Base-by-base conservation (phyloP, 2,113 vertebrate genomes). In the Crotalus horridus region DNA sequence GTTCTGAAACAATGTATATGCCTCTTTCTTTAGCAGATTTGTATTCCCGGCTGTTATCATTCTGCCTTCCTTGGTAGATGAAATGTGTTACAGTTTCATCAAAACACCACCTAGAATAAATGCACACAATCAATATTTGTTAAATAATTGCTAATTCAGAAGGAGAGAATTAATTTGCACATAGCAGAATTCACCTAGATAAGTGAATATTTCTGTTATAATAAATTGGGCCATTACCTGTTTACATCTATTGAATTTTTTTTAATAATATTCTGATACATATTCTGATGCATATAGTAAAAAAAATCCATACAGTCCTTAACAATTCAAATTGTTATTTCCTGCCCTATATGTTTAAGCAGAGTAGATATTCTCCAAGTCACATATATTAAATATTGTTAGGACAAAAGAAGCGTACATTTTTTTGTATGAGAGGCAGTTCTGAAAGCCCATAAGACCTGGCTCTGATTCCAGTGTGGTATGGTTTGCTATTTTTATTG, bases 71-170 rank as follows among this genome's bases (percentile, higher is more conserved):
- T 91, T 99, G 99, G 96, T 99, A 99, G 96, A 99, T 98, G 97
- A 98, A 99, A 96, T 99, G 99, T 3, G 99, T 99, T 94, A 99
- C 99, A 3, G 98, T 98, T 94, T 99, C 98, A 95, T 99, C 99
- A 97, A 98, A 99, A 53, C 97, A 98, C 99, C 99, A 99, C 91
- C 99, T 99, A 92, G 86, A 94, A 95, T 91, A 95, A 89, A 96
- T 33, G 90, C 92, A 95, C 90, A 0, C 0, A 61, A 95, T 92
- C 24, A 90, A 59, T 21, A 12, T 9, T 29, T 15, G 29, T 89
- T 58, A 89, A 33, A n/a, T 59, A 9, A 86, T 51, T 85, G 43
- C 20, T 55, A 92, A 2, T 89, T 9, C n/a, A 87, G 26, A 20
- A 23, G 43, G 10, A 39, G 0, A 6, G 1, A 29, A 4, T 10